Base-by-base conservation (phyloP, 2,797 vertebrate genomes). In the Trematomus bernacchii region DNA sequence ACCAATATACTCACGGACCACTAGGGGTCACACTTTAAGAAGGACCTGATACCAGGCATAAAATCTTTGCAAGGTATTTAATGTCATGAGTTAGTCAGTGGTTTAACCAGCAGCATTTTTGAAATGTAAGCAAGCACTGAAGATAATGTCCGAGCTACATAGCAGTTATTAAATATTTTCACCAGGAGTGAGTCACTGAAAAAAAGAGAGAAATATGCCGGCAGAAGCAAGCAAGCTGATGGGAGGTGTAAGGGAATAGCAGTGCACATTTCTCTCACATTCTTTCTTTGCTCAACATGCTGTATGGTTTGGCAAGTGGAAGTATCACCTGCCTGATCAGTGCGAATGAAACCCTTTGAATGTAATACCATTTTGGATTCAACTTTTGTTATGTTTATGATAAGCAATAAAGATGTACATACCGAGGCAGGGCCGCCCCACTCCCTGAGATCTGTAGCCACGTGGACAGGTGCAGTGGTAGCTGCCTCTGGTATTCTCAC, bases 381-480 rank as follows among this genome's bases (percentile, higher is more conserved):
- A 10, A 42, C 37, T 40, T 51, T 64, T 7, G 33, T 16, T 23
- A 0, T 48, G 10, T 15, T 66, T 8, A 33, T 51, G 21, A 58
- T 12, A 6, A 51, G 51, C 30, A 61, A 11, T 16, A 27, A 18
- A 33, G 21, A 10, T 57, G 47, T 58, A 95, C 97, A 77, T 96
- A 99, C 98, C 98, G 16, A 96, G 14, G 76, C 98, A 99, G 10
- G 97, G 95, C 18, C 95, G 93, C 46, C 97, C 97, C 21, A 94
- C 61, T 66, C 96, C 97, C 93, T 98, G 98, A 47, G 96, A 95
- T 27, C 97, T 96, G 91, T 96, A 96, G 0, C 98, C 98, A 18
- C 96, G 87, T 0, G 97, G 97, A 73, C 98, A 99, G 15, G 95
- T 94, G 46, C 98, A 99, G n/a, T 94, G 96, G 93, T 99, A 96